phyloP scores from a whole-genome alignment of 2,797 vertebrate genomes.

The Clarias pachynema region DNA sequence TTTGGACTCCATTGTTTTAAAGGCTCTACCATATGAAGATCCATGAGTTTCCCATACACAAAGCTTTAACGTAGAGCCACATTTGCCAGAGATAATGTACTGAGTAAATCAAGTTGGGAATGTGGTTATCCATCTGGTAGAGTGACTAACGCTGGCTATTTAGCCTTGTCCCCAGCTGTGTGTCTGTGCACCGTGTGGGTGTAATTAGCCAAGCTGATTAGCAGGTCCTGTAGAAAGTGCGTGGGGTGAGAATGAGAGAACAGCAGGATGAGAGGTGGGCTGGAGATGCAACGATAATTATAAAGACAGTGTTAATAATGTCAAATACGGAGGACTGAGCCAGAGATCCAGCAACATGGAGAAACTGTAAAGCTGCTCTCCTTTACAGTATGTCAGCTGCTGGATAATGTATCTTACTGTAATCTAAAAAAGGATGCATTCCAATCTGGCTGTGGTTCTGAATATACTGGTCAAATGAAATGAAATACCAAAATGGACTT shows the following conservation, averaged over 20 bases:
- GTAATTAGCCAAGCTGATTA: slow-evolving; percentile 40
- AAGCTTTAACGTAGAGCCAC: not conserved
- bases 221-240: slow-evolving; percentile 16
- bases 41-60: not conserved
- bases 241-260: slow-evolving; percentile 24
- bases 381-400: not conserved
- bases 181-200: slow-evolving; percentile 1
- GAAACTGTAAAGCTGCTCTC: slow-evolving; percentile 2
- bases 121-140: not conserved
- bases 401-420: not conserved
- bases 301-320: slow-evolving; percentile 32
- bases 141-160: slow-evolving; percentile 5
- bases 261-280: slow-evolving; percentile 32
- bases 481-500: not conserved
- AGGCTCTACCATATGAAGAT: not conserved
- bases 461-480: not conserved
- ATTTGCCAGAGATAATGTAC: not conserved
- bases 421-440: not conserved
- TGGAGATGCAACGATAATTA: slow-evolving; percentile 34
- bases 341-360: slow-evolving; percentile 28
- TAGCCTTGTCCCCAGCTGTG: slow-evolving; percentile 25
- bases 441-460: not conserved
- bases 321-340: slow-evolving; percentile 29
- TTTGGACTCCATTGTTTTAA: not conserved
- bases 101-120: not conserved